Evolutionary conservation across 2,888 invertebrate genomes (phyloP), one percentile per base, ranked within the genome.

Genomic region (Cephus nigrinus): DNA sequence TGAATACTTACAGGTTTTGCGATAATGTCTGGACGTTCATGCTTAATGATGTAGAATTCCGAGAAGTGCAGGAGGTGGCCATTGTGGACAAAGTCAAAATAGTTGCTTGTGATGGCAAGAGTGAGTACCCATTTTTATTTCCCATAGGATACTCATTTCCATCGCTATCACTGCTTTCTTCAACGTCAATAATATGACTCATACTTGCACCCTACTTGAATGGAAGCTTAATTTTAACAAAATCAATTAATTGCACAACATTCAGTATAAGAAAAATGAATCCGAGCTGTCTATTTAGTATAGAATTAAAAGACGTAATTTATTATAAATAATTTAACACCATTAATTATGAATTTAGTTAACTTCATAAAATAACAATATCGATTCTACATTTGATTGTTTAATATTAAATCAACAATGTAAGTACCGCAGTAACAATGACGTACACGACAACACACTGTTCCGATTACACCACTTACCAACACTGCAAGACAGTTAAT

Each of bases 1-100:
- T 96, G 84, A 96, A 96, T 86, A 96, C 96, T 0, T 96, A 94
- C 94, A 96, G 99, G 88, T 99, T 99, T 93, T 99, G 99, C 94
- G 99, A 99, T 93, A 99, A 99, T 93, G 99, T 99, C 1, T 99
- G 99, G 99, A 99, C 99, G 11, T 98, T 99, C 89, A 98, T 99
- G 95, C 93, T 99, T 86, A 98, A 98, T 90, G 97, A 99, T 92
- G 99, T 99, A 12, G 99, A 99, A 91, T 99, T 99, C 90, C 94
- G 98, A 85, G 99, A 99, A 92, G 97, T 98, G 0, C 97, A 98
- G 89, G 98, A 98, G 91, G 95, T 98, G 82, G 97, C 97, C 15
- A 96, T 96, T 92, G 97, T 98, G 75, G 97, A 98, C 89, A 97
- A 97, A 93, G 97, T 99, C 23, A 99, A 99, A 93, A 98, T 99